A percentile compares a stretch with the other conserved stretches of the same genome.
Conservation (phyloP, 2,113 vertebrate species). For the Shinisaurus crocodilurus region DNA sequence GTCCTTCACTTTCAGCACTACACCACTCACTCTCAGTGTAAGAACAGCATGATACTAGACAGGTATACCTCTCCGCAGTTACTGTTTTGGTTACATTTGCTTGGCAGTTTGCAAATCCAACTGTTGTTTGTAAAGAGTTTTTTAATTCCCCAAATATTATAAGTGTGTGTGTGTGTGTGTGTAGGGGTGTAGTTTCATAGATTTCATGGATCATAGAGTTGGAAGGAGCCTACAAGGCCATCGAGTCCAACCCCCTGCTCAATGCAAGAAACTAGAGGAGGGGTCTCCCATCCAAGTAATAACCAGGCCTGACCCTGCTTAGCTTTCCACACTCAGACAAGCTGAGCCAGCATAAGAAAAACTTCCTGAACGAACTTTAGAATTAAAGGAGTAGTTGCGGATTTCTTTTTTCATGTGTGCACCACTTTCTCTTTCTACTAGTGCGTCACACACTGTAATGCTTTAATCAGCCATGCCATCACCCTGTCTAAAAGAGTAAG, state of each 20-base stretch:
- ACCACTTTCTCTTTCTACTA: conserved; percentile 28
- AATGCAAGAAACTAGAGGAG: no score
- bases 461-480: conserved; percentile 51
- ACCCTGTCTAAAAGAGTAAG: conserved; percentile 48
- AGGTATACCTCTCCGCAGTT: conserved; percentile 12
- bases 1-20: not conserved
- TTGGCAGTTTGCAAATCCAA: not conserved
- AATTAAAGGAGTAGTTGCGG: conserved; percentile 25
- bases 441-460: conserved; percentile 7
- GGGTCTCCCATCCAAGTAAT: no score
- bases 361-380: not conserved
- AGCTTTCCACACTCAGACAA: no score
- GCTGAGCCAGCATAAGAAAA: no score
- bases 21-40: not conserved
- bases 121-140: conserved; percentile 13
- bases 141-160: conserved; percentile 32
- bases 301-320: no score
- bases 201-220: no score
- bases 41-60: not conserved
- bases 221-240: no score
- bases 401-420: conserved; percentile 24
- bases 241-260: no score
- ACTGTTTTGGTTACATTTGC: conserved; percentile 23
- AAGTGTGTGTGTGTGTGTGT: not conserved
- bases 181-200: no score